Percentiles rank a stretch among this genome's conserved stretches.
Evolutionary conservation across 1,140 invertebrate genomes (phyloP).

Genomic region (Drosophila equinoxialis): DNA sequence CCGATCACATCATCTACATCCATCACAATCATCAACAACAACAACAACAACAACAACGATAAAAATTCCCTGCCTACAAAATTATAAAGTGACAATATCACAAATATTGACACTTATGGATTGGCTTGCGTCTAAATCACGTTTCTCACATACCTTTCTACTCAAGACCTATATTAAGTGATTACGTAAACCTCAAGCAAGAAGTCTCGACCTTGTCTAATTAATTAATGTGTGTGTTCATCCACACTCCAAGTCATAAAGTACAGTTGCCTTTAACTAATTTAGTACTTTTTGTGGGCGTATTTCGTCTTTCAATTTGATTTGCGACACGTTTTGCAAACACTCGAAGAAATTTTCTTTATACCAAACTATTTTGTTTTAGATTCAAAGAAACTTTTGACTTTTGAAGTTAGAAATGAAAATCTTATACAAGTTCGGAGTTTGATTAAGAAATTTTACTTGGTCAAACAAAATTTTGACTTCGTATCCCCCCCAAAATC

Average conservation of each 20-base stretch:
- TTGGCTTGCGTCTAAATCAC: constrained; percentile 9
- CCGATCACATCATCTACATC: constrained; percentile 9
- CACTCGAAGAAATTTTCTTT: neutral
- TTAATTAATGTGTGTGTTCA: neutral
- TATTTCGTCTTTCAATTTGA: neutral
- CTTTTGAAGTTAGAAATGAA: no score
- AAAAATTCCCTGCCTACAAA: neutral
- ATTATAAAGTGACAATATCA: neutral
- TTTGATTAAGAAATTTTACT: no score
- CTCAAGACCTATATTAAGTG: neutral
- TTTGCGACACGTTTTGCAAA: neutral
- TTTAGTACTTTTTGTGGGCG: neutral
- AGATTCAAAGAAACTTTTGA: no score
- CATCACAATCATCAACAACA: constrained; percentile 3
- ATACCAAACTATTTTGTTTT: no score
- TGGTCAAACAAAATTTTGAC: no score
- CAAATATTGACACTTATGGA: constrained; percentile 17
- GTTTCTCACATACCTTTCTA: constrained; percentile 12
- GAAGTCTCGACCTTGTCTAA: constrained; percentile 9
- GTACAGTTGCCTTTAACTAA: constrained; percentile 12
- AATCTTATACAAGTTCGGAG: no score
- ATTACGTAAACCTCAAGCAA: constrained; percentile 10
- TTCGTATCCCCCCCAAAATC: no score
- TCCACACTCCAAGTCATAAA: neutral
- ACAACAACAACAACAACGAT: neutral